Base-by-base conservation (phyloP, 2,113 vertebrate genomes). In the Istiophorus platypterus region DNA sequence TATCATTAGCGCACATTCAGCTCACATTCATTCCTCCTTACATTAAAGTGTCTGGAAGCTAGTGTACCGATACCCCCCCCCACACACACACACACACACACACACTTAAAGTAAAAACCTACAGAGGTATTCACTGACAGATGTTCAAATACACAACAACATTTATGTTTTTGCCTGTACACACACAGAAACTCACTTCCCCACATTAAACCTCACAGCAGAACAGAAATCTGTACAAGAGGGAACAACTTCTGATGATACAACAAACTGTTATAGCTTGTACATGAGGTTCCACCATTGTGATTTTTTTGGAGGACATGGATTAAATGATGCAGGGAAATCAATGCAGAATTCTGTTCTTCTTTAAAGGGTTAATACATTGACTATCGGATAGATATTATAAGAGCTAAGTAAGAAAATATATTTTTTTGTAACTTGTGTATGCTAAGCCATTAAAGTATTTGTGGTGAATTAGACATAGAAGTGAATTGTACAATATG, bases 161-260 rank as follows among this genome's bases (percentile, higher is more conserved):
- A 22, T 69, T 4, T 49, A 8, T 6, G 20, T 29, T 73, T 37
- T 74, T 56, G 29, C 4, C 22, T 20, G 17, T 13, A 59, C 18
- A 24, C 24, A 22, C 17, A 64, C 15, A 31, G 14, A 74, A 29
- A 62, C 22, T 47, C 64, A 90, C 90, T 93, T 92, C 90, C 91
- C 52, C 49, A 63, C 29, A 42, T 73, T 18, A 61, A 83, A 68
- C 78, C 74, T 83, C 62, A 90, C 1, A 85, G 88, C 78, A 92
- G 89, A 93, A 90, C 68, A 86, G 76, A 87, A 61, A 86, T 62
- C 72, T 22, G 13, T 11, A 52, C 49, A 85, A 85, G 85, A 89
- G 92, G 90, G 89, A 92, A 87, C 78, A 73, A 51, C n/a, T 71
- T 76, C 59, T 83, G 77, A 80, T 80, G 78, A 84, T 45, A 70